phyloP scores from a whole-genome alignment of 2,113 vertebrate species.

The Chaetura pelagica region DNA sequence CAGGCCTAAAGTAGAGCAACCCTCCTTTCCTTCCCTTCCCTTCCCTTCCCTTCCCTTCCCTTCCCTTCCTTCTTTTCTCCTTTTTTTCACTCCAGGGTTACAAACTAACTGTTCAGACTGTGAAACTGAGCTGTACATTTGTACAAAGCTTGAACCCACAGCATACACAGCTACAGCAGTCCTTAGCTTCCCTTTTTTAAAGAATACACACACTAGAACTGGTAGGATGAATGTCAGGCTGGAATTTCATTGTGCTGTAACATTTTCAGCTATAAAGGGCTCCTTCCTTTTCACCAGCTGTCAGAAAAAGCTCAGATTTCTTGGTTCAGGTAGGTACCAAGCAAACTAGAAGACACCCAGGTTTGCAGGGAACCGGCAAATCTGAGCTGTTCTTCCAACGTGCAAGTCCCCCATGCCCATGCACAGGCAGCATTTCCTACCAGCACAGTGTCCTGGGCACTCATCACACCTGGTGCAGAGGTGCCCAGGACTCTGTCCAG shows the following conservation, averaged over 20 bases:
- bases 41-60: too few species aligned
- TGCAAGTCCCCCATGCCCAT: fast-evolving
- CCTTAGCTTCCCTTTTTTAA: not conserved
- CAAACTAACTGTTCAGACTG: not conserved
- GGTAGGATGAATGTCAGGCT: not conserved
- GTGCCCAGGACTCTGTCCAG: not conserved
- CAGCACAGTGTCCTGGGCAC: fast-evolving
- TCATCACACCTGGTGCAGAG: too few species aligned
- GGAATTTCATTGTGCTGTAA: not conserved
- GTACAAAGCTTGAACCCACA: not conserved
- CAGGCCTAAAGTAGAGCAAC: too few species aligned
- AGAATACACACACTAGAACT: not conserved
- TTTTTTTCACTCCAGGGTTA: not conserved
- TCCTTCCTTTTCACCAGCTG: not conserved
- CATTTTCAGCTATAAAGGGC: not conserved
- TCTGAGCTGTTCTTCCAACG: not conserved
- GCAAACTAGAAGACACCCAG: not conserved
- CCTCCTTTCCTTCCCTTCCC: too few species aligned
- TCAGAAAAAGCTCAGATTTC: not conserved
- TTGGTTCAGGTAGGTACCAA: not conserved
- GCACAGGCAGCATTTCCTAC: not conserved
- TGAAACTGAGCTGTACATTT: not conserved
- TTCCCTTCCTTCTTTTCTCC: too few species aligned
- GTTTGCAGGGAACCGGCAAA: not conserved
- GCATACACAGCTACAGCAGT: not conserved